A percentile compares a stretch with the other conserved stretches of the same genome.
phyloP scores from a whole-genome alignment of 2,888 invertebrate genomes.

The Hirtodrosophila cameraria region DNA sequence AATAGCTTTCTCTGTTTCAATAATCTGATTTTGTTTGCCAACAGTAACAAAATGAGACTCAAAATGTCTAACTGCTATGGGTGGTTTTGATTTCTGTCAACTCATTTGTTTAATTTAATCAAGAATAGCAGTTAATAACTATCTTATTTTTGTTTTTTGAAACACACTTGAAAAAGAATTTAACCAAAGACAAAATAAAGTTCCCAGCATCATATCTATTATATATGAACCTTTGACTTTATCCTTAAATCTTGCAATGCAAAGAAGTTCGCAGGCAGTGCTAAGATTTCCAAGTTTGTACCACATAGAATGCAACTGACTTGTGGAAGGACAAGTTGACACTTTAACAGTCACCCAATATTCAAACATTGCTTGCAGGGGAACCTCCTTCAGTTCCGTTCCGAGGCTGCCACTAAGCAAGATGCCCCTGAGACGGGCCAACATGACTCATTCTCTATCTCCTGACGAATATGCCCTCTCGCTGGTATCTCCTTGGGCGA shows the following conservation, averaged over 20 bases:
- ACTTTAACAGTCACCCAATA: conserved; percentile 13
- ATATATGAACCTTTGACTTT: background rate
- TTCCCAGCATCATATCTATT: background rate
- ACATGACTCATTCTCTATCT: conserved; percentile 19
- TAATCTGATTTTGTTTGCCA: too few relatives aligned
- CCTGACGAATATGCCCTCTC: background rate
- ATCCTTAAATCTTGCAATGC: background rate
- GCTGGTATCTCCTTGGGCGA: background rate
- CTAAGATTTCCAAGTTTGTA: too few relatives aligned
- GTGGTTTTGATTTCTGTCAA: too few relatives aligned
- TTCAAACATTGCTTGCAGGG: conserved; percentile 18
- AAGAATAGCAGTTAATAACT: too few relatives aligned
- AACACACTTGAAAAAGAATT: background rate
- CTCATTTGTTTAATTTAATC: too few relatives aligned
- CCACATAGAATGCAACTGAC: conserved; percentile 19
- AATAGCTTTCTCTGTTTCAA: too few relatives aligned
- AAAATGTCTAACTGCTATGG: too few relatives aligned
- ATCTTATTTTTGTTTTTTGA: too few relatives aligned
- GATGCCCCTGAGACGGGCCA: background rate
- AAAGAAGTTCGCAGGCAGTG: too few relatives aligned
- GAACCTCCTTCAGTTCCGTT: conserved; percentile 1
- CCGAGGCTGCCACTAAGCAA: conserved; percentile 47
- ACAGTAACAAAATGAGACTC: too few relatives aligned
- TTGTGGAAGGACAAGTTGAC: conserved; percentile 20
- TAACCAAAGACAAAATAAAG: background rate